Percentiles rank a stretch among this genome's conserved stretches.
Evolutionary conservation across 2,797 vertebrate genomes (phyloP).

Genomic region (Xenentodon cancila): DNA sequence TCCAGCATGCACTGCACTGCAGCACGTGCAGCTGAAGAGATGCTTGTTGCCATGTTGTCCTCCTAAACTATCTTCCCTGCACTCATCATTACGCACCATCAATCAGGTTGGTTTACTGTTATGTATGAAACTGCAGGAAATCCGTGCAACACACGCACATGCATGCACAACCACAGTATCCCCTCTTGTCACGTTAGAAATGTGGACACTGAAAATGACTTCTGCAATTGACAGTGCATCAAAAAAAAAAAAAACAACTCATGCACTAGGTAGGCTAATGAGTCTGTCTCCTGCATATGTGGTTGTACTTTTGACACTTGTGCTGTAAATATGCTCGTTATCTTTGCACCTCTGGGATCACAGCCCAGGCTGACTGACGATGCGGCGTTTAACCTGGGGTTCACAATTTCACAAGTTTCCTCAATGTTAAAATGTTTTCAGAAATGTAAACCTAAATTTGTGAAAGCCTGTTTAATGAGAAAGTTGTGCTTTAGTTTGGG

Average conservation of each 20-base stretch:
- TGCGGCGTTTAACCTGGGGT: no score
- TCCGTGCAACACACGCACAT: conserved; percentile 1
- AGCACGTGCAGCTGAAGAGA: conserved; percentile 58
- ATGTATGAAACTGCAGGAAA: conserved; percentile 41
- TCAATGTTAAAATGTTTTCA: no score
- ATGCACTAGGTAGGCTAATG: background rate
- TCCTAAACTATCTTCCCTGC: conserved; percentile 33
- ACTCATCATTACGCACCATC: conserved; percentile 40
- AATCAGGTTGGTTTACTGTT: conserved; percentile 37
- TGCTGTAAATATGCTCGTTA: conserved; percentile 7
- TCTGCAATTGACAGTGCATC: background rate
- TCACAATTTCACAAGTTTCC: no score
- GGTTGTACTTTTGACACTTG: background rate
- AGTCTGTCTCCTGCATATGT: background rate
- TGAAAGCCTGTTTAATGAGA: no score
- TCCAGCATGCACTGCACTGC: conserved; percentile 29
- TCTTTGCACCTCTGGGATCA: conserved; percentile 18
- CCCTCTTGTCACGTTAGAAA: conserved; percentile 2
- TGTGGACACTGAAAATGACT: conserved; percentile 4
- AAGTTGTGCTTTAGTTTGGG: conserved; percentile 34
- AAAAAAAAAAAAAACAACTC: background rate
- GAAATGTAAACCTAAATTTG: no score
- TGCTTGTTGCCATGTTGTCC: conserved; percentile 49
- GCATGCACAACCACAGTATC: background rate
- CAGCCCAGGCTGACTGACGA: background rate